These are phyloP conservation scores for Tauraco erythrolophus DNA, from an alignment of 2,113 vertebrate genomes.

Conservation along the genomic window DNA sequence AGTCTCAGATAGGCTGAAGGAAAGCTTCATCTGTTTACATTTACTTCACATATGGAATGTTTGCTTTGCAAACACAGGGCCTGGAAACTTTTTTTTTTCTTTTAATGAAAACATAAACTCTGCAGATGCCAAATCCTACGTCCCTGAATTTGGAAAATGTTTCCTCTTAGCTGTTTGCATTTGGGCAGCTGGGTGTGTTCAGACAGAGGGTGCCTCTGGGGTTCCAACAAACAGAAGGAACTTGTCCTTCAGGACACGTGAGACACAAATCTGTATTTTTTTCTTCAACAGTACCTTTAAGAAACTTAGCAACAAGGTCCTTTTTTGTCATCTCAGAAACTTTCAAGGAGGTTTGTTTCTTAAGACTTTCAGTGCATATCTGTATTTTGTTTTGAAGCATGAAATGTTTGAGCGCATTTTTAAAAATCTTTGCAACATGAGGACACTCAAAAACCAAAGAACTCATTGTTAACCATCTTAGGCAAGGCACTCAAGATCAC, in stretches of 20 bases:
- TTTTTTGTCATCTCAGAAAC: background rate
- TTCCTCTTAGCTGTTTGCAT: background rate
- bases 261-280: background rate
- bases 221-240: background rate
- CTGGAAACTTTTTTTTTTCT: background rate
- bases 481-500: conserved; percentile 24
- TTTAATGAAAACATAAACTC: background rate
- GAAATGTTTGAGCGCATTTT: background rate
- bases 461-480: background rate
- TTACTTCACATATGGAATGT: background rate
- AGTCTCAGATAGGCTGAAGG: background rate
- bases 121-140: background rate
- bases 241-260: background rate
- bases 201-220: background rate
- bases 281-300: background rate
- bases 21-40: background rate
- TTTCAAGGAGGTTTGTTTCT: background rate
- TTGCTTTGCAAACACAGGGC: background rate
- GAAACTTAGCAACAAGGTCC: background rate
- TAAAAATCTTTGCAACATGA: background rate
- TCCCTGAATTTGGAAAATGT: background rate
- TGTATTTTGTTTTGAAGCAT: background rate
- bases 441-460: background rate
- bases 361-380: background rate
- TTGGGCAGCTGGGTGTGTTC: background rate